phyloP scores from a whole-genome alignment of 2,113 vertebrate genomes.

The Gorsachius goisagi region DNA sequence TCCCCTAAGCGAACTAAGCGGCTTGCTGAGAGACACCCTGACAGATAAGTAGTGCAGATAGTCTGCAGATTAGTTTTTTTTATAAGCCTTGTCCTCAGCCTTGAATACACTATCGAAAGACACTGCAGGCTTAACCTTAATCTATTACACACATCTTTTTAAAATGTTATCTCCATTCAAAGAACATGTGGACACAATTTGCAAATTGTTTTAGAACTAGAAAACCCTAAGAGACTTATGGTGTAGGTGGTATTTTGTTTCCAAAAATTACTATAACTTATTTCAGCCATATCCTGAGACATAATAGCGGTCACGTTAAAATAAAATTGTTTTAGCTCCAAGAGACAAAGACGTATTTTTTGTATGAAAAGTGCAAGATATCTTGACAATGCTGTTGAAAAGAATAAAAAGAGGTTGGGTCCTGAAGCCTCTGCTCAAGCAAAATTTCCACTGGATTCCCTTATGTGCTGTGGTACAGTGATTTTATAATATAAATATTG shows the following conservation, averaged over 20 bases:
- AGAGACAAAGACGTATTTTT: not conserved
- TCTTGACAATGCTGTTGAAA: not conserved
- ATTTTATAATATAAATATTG: not conserved
- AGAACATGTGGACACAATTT: not conserved
- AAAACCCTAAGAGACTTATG: not conserved
- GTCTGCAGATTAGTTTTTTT: not conserved
- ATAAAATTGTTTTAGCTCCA: not conserved
- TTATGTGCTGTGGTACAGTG: not conserved
- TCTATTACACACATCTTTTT: not conserved
- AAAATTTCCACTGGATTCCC: not conserved
- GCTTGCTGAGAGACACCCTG: not conserved
- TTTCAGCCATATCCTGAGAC: not conserved
- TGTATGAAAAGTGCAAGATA: not conserved
- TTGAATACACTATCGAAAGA: not conserved
- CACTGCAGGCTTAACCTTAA: not conserved
- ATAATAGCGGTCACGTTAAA: not conserved
- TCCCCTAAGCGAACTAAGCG: not conserved
- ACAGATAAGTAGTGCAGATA: not conserved
- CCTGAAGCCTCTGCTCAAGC: not conserved
- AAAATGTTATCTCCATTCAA: not conserved
- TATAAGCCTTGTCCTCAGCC: not conserved
- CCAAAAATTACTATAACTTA: slow-evolving; percentile 10
- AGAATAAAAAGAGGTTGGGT: not conserved
- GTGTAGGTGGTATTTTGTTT: not conserved
- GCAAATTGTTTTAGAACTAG: not conserved